These are phyloP conservation scores for Drosophila asahinai DNA, from an alignment of 1,140 invertebrate species.

Conservation along the genomic window DNA sequence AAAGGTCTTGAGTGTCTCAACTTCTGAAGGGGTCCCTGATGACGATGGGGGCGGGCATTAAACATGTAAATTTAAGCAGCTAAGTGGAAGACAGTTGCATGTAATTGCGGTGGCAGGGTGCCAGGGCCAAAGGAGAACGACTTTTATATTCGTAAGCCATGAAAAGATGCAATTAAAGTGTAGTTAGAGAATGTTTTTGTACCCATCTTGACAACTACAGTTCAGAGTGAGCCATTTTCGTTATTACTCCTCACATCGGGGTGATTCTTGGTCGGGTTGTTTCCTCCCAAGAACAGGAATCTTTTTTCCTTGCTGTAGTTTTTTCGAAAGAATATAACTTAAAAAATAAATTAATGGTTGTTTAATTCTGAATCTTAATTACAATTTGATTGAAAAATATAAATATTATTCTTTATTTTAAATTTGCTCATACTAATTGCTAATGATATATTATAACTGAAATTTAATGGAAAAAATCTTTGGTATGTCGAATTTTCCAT, in stretches of 20 bases:
- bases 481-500: no score
- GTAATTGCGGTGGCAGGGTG: conserved; percentile 46
- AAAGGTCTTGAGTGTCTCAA: conserved; percentile 69
- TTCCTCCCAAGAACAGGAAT: no score
- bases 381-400: no score
- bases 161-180: conserved; percentile 43
- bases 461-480: no score
- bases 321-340: no score
- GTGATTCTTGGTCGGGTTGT: no score
- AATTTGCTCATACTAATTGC: no score
- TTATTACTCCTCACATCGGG: not conserved
- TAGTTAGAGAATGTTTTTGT: conserved; percentile 15
- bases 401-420: no score
- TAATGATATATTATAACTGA: no score
- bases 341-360: no score
- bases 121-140: conserved; percentile 7
- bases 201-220: not conserved
- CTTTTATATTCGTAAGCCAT: conserved; percentile 32
- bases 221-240: not conserved
- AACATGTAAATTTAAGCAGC: conserved; percentile 62
- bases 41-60: conserved; percentile 62
- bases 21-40: conserved; percentile 50
- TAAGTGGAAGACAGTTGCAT: conserved; percentile 56
- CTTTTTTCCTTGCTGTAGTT: no score
- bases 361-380: no score